Evolutionary conservation across 2,797 vertebrate species (phyloP), one percentile per base, ranked within the genome.

Genomic region (Pristis pectinata): DNA sequence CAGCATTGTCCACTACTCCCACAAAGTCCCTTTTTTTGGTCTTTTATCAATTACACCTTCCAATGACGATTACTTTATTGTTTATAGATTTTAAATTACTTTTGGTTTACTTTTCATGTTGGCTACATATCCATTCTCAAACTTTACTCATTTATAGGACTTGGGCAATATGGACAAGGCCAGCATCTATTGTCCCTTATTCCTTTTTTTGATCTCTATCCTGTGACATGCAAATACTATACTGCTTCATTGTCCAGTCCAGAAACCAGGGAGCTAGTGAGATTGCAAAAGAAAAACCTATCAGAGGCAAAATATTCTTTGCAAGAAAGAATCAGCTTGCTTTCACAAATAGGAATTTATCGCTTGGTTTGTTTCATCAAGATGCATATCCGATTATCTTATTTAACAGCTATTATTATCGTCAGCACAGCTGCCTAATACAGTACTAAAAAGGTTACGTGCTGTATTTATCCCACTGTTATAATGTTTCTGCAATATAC

Each of bases 351-450:
- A 94, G 41, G 70, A 76, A 76, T 94, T 94, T 94, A 67, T 27
- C 72, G 44, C 67, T 94, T 94, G 67, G 44, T 74, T 94, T 94
- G 37, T 72, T 94, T 74, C 70, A 70, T 94, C 72, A 94, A 94
- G 92, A 74, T 94, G 70, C 92, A 94, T 94, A 94, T 94, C 92
- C 92, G 92, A 94, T 93, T 41, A 70, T 94, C 92, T 74, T 22
- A 94, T 76, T 56, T 74, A 94, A 94, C 92, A 94, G 41, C 70
- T 94, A 76, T 94, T 74, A 94, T 94, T 74, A 94, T 76, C 15
- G 30, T 17, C 87, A 91, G 44, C 41, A 94, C 92, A 94, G 92
- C 92, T 94, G 92, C 44, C 74, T 94, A 72, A 74, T 76, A 94
- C 70, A 94, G 67, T 74, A 72, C 44, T 53, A 53, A 94, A 74